These are phyloP conservation scores for Watsonalla binaria DNA, from an alignment of 2,888 invertebrate genomes.

Conservation along the genomic window DNA sequence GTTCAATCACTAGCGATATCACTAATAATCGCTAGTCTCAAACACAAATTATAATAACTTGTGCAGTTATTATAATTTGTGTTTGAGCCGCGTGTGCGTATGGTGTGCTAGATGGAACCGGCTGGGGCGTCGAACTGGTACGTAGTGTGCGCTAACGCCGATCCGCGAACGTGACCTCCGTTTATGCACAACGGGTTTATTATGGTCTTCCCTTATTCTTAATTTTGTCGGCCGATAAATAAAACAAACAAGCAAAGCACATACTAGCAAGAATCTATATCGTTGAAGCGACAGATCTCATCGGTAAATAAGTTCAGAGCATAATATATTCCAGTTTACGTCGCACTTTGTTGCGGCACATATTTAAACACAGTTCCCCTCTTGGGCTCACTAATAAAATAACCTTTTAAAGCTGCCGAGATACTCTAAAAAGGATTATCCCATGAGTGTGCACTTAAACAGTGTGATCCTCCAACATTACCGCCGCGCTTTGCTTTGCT, in stretches of 20 bases:
- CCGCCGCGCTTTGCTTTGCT: conserved; percentile 1
- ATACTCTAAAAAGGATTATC: conserved; percentile 25
- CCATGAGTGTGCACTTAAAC: conserved; percentile 23
- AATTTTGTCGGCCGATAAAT: conserved; percentile 19
- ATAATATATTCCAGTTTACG: too few relatives aligned
- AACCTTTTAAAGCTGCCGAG: conserved; percentile 26
- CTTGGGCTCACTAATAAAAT: conserved; percentile 13
- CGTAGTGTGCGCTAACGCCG: conserved; percentile 39
- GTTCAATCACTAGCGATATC: conserved; percentile 15
- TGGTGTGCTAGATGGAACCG: conserved; percentile 20
- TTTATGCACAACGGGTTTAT: conserved; percentile 50
- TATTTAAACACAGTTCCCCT: neutral
- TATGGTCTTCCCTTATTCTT: conserved; percentile 15
- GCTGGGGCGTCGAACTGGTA: conserved; percentile 52
- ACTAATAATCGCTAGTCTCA: too few relatives aligned
- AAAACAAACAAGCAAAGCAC: neutral
- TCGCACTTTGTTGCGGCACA: too few relatives aligned
- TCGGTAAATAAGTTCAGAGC: too few relatives aligned
- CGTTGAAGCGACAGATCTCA: too few relatives aligned
- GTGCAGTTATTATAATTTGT: neutral
- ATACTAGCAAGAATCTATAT: too few relatives aligned
- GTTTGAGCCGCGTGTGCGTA: conserved; percentile 1
- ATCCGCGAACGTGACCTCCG: conserved; percentile 60
- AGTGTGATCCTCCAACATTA: conserved; percentile 13
- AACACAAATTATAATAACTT: too few relatives aligned